phyloP scores from a whole-genome alignment of 2,797 vertebrate genomes.

The Acanthornis magna region DNA sequence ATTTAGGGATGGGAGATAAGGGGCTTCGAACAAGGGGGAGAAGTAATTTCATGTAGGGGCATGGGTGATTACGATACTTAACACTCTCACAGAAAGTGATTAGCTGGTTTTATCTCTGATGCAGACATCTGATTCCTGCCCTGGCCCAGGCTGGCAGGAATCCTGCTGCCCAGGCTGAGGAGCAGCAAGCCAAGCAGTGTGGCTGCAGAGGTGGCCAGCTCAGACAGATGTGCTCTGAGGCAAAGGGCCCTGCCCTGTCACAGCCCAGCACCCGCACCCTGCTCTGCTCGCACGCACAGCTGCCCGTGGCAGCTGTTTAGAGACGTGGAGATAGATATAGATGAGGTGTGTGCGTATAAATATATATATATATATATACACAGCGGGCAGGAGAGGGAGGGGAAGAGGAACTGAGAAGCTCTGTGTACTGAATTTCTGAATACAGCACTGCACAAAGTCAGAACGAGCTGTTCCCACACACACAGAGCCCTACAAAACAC shows the following conservation, averaged over 20 bases:
- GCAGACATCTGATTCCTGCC: background rate
- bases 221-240: background rate
- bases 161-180: background rate
- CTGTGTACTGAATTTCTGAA: background rate
- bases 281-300: rapidly evolving
- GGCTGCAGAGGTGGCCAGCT: background rate
- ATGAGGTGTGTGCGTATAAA: background rate
- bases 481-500: background rate
- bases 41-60: background rate
- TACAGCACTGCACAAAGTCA: background rate
- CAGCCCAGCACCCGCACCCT: background rate
- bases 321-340: rapidly evolving
- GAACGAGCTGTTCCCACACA: background rate
- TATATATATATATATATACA: background rate
- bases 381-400: background rate
- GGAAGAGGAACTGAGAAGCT: background rate
- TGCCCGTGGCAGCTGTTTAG: background rate
- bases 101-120: background rate
- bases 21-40: background rate
- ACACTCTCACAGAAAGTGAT: background rate
- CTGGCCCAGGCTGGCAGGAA: background rate
- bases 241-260: background rate
- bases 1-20: background rate
- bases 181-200: background rate
- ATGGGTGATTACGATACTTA: background rate